Conservation (phyloP, 2,888 invertebrate genomes). For the Pachymerium ferrugineum region DNA sequence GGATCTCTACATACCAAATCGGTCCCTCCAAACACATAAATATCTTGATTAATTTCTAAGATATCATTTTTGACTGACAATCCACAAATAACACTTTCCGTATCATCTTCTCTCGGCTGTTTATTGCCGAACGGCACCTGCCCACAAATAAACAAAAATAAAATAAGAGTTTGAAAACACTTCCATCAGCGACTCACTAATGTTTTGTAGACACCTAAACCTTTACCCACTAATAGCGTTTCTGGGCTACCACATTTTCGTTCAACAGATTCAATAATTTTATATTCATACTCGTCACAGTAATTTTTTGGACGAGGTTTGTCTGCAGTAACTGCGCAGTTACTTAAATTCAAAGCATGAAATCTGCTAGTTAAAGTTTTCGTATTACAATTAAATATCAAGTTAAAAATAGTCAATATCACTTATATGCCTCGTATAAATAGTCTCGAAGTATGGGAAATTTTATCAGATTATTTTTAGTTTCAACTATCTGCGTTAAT, state of each 20-base stretch:
- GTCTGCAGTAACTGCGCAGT: background rate
- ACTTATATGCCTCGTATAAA: background rate
- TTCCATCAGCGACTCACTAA: too few relatives aligned
- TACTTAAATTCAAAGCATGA: background rate
- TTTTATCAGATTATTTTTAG: too few relatives aligned
- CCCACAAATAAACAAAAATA: too few relatives aligned
- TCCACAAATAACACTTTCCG: too few relatives aligned
- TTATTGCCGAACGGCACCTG: too few relatives aligned
- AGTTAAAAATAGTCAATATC: background rate
- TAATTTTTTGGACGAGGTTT: background rate
- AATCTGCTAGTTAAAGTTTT: background rate
- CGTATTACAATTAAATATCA: background rate
- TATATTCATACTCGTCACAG: background rate
- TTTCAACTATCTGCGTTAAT: background rate
- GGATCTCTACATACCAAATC: background rate
- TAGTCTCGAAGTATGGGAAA: too few relatives aligned
- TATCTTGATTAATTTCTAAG: background rate
- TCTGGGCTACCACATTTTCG: background rate
- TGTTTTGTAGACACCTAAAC: too few relatives aligned
- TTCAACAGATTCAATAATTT: background rate
- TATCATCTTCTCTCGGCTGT: too few relatives aligned
- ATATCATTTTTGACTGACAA: too few relatives aligned
- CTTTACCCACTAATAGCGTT: too few relatives aligned
- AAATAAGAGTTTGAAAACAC: too few relatives aligned
- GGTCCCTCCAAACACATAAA: background rate